These are phyloP conservation scores for Micropterix aruncella DNA, from an alignment of 2,888 invertebrate species.

Conservation along the genomic window DNA sequence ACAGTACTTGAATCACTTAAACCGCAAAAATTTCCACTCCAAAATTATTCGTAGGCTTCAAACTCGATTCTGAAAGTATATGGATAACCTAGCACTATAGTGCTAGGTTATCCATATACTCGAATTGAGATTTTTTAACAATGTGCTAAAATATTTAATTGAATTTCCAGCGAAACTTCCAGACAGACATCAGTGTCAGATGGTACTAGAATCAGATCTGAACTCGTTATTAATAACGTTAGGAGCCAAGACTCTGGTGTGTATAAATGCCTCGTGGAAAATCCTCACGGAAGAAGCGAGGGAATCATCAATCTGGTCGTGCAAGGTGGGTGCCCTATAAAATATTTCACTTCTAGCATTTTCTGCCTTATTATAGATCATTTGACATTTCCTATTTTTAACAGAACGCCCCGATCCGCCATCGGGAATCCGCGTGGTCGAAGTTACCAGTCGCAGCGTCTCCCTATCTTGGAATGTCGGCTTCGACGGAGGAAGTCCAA, in stretches of 20 bases:
- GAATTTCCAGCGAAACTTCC: no score
- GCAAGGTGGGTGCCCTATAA: constrained; percentile 20
- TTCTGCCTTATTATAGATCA: no score
- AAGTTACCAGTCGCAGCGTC: constrained; percentile 36
- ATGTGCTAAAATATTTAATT: no score
- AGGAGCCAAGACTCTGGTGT: constrained; percentile 36
- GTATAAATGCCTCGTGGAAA: constrained; percentile 34
- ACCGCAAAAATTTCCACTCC: no score
- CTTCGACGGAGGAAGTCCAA: constrained; percentile 40
- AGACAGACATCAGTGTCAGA: not conserved
- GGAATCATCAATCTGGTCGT: constrained; percentile 34
- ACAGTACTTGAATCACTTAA: no score
- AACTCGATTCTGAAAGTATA: no score
- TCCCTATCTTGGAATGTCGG: constrained; percentile 36
- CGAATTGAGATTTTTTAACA: no score
- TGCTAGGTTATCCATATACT: no score
- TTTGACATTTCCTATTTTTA: constrained; percentile 1
- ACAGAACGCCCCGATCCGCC: constrained; percentile 41
- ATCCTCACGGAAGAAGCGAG: constrained; percentile 33
- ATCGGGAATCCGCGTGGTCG: constrained; percentile 32
- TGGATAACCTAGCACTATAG: no score
- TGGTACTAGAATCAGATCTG: constrained; percentile 26
- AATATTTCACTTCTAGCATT: no score
- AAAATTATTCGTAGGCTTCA: no score
- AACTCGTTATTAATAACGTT: constrained; percentile 28